Conservation (phyloP, 2,113 vertebrate species). For the Pedetes capensis region DNA sequence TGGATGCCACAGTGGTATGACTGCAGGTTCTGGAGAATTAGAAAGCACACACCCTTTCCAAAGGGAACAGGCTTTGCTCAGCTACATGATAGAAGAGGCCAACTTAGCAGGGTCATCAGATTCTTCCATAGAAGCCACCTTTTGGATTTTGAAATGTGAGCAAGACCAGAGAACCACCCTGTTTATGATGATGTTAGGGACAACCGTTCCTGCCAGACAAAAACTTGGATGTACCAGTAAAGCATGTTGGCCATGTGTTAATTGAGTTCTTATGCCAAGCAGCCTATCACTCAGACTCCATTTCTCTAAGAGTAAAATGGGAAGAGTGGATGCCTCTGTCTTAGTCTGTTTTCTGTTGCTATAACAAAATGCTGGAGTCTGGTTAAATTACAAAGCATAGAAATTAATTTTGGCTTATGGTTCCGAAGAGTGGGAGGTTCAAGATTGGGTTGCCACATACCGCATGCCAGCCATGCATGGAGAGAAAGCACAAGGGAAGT, state of each 20-base stretch:
- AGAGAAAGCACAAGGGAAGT: not conserved
- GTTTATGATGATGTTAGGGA: not conserved
- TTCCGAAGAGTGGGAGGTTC: not conserved
- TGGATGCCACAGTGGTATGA: too few species aligned
- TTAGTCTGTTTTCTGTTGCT: not conserved
- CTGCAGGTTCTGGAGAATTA: too few species aligned
- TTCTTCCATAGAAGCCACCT: not conserved
- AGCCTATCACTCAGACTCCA: not conserved
- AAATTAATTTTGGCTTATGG: not conserved
- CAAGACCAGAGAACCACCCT: not conserved
- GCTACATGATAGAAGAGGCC: not conserved
- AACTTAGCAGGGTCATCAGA: not conserved
- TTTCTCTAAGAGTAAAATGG: not conserved
- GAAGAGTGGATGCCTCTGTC: not conserved
- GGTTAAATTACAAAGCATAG: not conserved
- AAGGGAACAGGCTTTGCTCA: not conserved
- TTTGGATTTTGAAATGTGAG: not conserved
- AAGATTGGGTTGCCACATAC: not conserved
- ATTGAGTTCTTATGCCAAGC: not conserved
- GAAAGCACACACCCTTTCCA: not conserved
- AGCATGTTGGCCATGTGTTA: not conserved
- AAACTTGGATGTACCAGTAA: too few species aligned
- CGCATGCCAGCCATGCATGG: not conserved
- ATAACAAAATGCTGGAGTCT: not conserved
- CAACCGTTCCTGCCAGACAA: accelerated